Percentiles rank a stretch among this genome's conserved stretches.
Conservation (phyloP, 2,113 vertebrate species). For the Lampris megalopsis region DNA sequence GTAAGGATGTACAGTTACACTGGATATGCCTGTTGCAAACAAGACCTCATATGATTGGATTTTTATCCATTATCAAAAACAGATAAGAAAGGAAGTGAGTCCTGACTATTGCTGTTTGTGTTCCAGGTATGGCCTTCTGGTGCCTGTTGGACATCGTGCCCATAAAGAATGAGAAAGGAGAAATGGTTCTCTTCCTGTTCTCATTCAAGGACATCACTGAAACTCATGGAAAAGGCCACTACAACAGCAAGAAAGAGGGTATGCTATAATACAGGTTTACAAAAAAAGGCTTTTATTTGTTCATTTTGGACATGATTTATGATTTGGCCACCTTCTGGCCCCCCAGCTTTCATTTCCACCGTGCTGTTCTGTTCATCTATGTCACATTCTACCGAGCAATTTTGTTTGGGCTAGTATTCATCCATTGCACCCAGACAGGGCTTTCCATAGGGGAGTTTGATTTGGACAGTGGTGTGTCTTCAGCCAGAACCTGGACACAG, state of each 20-base stretch:
- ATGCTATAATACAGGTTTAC: conserved; percentile 35
- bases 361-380: conserved; percentile 62
- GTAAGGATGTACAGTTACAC: conserved; percentile 3
- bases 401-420: conserved; percentile 31
- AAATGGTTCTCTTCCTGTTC: conserved; percentile 97
- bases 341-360: conserved; percentile 45
- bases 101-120: conserved; percentile 17
- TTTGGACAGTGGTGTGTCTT: conserved; percentile 34
- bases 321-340: conserved; percentile 19
- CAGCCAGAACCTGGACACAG: conserved; percentile 52
- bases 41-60: not conserved
- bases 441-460: conserved; percentile 46
- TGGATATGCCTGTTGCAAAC: not conserved
- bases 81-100: not conserved
- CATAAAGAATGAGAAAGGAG: conserved; percentile 97
- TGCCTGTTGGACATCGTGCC: conserved; percentile 95
- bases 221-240: conserved; percentile 78
- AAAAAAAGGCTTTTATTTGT: conserved; percentile 19
- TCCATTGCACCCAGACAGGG: conserved; percentile 42
- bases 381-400: conserved; percentile 52
- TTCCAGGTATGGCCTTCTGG: conserved; percentile 89
- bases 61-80: not conserved
- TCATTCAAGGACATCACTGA: conserved; percentile 98
- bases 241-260: conserved; percentile 84
- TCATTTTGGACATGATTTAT: conserved; percentile 54